Evolutionary conservation across 2,797 vertebrate species (phyloP).

Genomic region (Brachyalestes nurse): DNA sequence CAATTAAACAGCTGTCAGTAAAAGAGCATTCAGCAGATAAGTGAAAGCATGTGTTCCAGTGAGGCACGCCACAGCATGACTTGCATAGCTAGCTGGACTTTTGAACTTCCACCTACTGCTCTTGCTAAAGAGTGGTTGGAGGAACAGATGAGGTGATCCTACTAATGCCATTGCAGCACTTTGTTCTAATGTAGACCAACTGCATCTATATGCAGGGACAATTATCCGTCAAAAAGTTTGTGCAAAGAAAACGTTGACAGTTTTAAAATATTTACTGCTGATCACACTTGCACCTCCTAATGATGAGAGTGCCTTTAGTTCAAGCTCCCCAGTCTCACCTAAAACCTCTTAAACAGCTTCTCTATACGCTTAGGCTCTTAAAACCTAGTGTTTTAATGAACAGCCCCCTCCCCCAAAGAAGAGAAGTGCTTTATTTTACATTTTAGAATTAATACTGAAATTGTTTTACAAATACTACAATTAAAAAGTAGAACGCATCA

Average conservation of each 20-base stretch:
- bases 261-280: not conserved
- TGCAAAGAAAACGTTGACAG: not conserved
- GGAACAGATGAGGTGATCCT: slow-evolving; percentile 6
- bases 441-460: not conserved
- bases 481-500: too few species aligned
- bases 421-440: not conserved
- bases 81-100: not conserved
- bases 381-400: not conserved
- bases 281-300: not conserved
- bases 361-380: not conserved
- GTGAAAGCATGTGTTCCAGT: not conserved
- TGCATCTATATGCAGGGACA: not conserved
- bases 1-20: not conserved
- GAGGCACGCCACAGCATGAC: not conserved
- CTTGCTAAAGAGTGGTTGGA: not conserved
- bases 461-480: too few species aligned
- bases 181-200: not conserved
- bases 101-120: slow-evolving; percentile 19
- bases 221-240: not conserved
- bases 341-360: not conserved
- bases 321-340: not conserved
- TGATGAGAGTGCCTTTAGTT: not conserved
- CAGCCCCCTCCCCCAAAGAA: not conserved
- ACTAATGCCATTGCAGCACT: not conserved
- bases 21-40: not conserved